phyloP scores from a whole-genome alignment of 2,888 invertebrate species.

The Plebejus melissa region DNA sequence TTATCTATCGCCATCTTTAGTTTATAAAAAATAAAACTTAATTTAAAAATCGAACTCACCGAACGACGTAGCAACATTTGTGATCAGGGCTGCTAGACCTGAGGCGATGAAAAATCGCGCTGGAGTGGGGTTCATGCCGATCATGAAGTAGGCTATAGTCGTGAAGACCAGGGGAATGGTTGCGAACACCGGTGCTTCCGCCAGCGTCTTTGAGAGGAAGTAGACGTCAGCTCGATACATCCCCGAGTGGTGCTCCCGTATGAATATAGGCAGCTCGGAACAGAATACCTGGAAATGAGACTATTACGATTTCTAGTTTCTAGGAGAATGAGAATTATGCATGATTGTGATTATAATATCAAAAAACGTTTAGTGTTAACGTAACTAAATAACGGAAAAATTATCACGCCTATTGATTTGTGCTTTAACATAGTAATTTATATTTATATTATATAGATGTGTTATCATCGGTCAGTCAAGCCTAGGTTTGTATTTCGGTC shows the following conservation, averaged over 20 bases:
- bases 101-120: constrained; percentile 86
- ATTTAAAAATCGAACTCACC: constrained; percentile 71
- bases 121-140: constrained; percentile 87
- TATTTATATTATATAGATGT: no score
- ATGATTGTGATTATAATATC: not conserved
- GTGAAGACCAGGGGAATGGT: constrained; percentile 91
- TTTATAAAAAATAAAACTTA: not conserved
- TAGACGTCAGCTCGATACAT: constrained; percentile 95
- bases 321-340: not conserved
- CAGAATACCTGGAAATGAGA: constrained; percentile 86
- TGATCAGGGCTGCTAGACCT: constrained; percentile 87
- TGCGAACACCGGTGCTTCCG: constrained; percentile 92
- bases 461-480: no score
- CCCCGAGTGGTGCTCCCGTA: constrained; percentile 92
- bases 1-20: not conserved
- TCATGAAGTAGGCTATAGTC: constrained; percentile 91
- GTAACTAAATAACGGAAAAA: no score
- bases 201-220: constrained; percentile 93
- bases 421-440: no score
- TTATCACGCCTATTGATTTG: no score
- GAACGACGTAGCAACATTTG: constrained; percentile 93
- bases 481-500: no score
- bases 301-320: not conserved
- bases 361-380: not conserved
- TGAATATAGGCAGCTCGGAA: constrained; percentile 91